Base-by-base conservation (phyloP, 2,797 vertebrate species). In the Enteromius thamalakanensis region DNA sequence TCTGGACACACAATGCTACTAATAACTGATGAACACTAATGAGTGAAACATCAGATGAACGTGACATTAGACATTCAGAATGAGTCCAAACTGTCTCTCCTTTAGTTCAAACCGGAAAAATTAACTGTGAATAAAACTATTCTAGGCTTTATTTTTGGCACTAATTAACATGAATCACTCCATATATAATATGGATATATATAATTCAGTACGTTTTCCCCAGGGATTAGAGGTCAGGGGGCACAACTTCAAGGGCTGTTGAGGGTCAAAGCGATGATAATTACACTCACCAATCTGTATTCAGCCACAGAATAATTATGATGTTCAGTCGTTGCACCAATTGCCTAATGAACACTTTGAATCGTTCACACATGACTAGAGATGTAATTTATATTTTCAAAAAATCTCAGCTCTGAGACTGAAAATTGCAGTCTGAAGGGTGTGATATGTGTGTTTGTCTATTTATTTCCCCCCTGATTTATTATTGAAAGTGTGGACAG, bases 241-340 rank as follows among this genome's bases (percentile, higher is more conserved):
- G 55, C 23, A 67, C 29, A 7, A 60, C 68, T 71, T 45, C 6
- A 21, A 21, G 23, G 51, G 64, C 53, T 65, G 42, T 64, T 86
- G 26, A 37, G 80, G 80, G 83, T 86, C 58, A 78, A 26, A 55
- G 53, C 67, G 37, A 77, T 69, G 53, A 69, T 79, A 70, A 79
- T 79, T 72, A 82, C 42, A 67, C 68, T 32, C 67, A 51, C 58
- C 55, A 49, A 71, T 76, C 62, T 34, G 26, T n/a, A 75, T 85
- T 85, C 85, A 85, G n/a, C 72, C 23, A 34, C 21, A 72, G 47
- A 85, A 79, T 85, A 86, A 83, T 83, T 83, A 88, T 67, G 68
- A 62, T 53, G 47, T 81, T 83, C 80, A 86, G 72, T 71, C 71
- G 26, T 62, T 29, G 51, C 32, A 75, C 67, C 51, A 58, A 74